A percentile compares a stretch with the other conserved stretches of the same genome.
These are phyloP conservation scores for Bovichtus variegatus DNA, from an alignment of 2,797 vertebrate species.

Conservation along the genomic window DNA sequence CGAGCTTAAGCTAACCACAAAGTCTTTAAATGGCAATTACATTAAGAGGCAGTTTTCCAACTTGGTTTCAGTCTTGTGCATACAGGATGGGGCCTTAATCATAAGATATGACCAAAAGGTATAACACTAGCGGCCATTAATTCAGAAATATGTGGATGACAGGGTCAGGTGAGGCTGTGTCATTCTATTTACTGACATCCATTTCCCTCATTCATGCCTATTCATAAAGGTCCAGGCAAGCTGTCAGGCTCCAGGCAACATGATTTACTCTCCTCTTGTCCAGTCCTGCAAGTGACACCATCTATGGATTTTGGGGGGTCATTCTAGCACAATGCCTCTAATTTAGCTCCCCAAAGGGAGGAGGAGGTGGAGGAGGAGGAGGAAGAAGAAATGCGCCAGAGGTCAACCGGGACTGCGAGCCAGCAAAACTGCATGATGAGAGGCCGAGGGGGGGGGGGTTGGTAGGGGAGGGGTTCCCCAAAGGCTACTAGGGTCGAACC, in stretches of 20 bases:
- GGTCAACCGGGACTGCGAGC: constrained; percentile 82
- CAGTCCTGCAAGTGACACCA: constrained; percentile 77
- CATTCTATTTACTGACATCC: constrained; percentile 62
- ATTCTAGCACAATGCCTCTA: constrained; percentile 87
- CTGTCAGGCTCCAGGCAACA: constrained; percentile 66
- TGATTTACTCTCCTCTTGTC: constrained; percentile 80
- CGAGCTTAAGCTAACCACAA: background rate
- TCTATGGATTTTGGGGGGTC: constrained; percentile 86
- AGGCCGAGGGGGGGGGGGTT: constrained; percentile 58
- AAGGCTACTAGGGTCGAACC: constrained; percentile 85
- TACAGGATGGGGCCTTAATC: constrained; percentile 26
- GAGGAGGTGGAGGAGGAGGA: constrained; percentile 61
- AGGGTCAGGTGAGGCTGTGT: constrained; percentile 74
- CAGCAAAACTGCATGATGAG: constrained; percentile 65
- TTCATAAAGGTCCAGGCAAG: constrained; percentile 52
- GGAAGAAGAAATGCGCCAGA: constrained; percentile 82
- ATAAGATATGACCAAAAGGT: constrained; percentile 40
- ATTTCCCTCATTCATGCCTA: constrained; percentile 64
- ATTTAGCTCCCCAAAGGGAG: constrained; percentile 85
- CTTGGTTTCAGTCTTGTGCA: constrained; percentile 10
- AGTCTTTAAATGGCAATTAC: constrained; percentile 26
- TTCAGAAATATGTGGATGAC: constrained; percentile 56
- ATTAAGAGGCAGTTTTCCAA: constrained; percentile 22
- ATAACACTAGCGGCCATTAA: constrained; percentile 48
- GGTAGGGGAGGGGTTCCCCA: constrained; percentile 87